These are phyloP conservation scores for Drosophila navojoa DNA, from an alignment of 1,140 invertebrate genomes.

Conservation along the genomic window DNA sequence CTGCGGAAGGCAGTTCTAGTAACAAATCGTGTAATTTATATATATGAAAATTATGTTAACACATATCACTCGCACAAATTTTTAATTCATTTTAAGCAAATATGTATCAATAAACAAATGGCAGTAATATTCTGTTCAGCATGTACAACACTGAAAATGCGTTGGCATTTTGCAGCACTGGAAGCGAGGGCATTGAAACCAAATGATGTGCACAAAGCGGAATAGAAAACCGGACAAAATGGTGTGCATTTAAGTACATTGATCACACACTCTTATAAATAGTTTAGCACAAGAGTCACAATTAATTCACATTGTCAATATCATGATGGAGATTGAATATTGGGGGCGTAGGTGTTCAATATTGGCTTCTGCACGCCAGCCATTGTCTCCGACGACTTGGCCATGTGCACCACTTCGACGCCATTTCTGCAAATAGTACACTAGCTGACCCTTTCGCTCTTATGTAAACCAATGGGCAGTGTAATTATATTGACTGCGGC, in stretches of 20 bases:
- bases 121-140: constrained; percentile 1
- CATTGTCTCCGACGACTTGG: constrained; percentile 41
- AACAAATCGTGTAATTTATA: not conserved
- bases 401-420: constrained; percentile 79
- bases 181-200: constrained; percentile 72
- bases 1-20: not conserved
- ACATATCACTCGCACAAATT: not conserved
- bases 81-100: not conserved
- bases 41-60: not conserved
- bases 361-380: constrained; percentile 28
- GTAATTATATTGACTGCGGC: constrained; percentile 66
- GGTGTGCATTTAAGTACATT: constrained; percentile 53
- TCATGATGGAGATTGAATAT: not conserved
- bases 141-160: constrained; percentile 47
- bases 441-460: constrained; percentile 71
- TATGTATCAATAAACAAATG: constrained; percentile 6
- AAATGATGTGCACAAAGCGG: constrained; percentile 66
- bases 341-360: constrained; percentile 18
- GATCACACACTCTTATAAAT: constrained; percentile 10
- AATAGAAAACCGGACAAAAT: constrained; percentile 81
- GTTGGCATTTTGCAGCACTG: constrained; percentile 60
- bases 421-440: constrained; percentile 68
- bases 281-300: constrained; percentile 19
- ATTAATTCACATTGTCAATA: not conserved
- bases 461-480: constrained; percentile 60